Conservation (phyloP, 2,797 vertebrate species). For the Nasua narica region DNA sequence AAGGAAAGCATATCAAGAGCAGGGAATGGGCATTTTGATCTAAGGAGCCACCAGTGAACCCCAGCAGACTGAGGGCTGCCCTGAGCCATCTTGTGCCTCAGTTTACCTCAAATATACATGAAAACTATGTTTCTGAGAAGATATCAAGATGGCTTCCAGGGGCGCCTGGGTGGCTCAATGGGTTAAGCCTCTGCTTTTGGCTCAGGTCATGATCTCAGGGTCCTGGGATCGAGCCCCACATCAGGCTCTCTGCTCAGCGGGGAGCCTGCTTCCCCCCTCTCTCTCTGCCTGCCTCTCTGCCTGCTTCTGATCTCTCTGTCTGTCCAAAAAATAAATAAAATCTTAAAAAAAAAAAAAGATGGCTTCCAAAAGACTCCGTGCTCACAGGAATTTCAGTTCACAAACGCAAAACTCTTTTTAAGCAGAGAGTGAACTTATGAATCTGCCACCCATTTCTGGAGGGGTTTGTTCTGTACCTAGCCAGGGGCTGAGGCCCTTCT, state of each 20-base stretch:
- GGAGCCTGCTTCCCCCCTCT: too few relatives aligned
- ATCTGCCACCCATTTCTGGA: neutral
- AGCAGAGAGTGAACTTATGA: neutral
- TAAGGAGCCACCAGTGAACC: neutral
- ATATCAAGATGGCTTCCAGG: neutral
- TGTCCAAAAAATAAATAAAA: too few relatives aligned
- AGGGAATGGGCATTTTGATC: too few relatives aligned
- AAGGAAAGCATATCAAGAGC: neutral
- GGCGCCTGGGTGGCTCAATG: too few relatives aligned
- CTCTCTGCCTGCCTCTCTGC: too few relatives aligned
- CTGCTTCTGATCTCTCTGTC: too few relatives aligned
- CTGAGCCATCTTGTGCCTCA: neutral
- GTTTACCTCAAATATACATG: neutral
- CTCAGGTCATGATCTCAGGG: too few relatives aligned
- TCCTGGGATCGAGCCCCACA: too few relatives aligned
- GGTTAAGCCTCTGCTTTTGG: too few relatives aligned
- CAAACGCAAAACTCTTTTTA: neutral
- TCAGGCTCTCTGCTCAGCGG: too few relatives aligned
- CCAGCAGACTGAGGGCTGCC: neutral
- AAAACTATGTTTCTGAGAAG: neutral
- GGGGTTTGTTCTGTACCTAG: neutral
- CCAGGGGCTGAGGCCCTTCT: neutral
- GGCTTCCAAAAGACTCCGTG: neutral
- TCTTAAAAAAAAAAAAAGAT: too few relatives aligned
- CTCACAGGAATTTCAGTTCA: neutral